phyloP scores from a whole-genome alignment of 2,888 invertebrate genomes.

The Iphiclides podalirius region DNA sequence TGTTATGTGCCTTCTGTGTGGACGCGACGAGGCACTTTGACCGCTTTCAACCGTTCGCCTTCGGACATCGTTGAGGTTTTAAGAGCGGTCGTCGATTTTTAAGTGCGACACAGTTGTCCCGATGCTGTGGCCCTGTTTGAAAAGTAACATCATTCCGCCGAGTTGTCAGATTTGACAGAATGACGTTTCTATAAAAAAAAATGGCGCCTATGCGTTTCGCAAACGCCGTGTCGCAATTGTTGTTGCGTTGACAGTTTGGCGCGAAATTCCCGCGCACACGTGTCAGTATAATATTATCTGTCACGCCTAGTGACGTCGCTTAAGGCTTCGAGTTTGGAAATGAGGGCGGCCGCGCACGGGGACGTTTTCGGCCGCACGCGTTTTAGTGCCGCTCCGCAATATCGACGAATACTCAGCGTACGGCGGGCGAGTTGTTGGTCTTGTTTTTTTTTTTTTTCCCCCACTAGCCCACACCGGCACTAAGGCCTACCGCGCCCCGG shows the following conservation, averaged over 20 bases:
- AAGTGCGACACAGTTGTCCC: neutral
- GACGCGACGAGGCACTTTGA: conserved; percentile 52
- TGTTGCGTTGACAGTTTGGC: no score
- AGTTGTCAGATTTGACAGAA: neutral
- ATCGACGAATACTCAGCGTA: conserved; percentile 13
- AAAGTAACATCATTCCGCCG: no score
- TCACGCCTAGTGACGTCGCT: conserved; percentile 15
- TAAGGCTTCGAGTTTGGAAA: conserved; percentile 7
- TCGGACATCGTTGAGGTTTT: conserved; percentile 32
- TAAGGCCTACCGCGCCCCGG: conserved; percentile 34
- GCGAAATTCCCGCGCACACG: neutral
- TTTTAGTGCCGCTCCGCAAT: conserved; percentile 7
- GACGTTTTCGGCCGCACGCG: conserved; percentile 10
- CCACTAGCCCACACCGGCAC: no score
- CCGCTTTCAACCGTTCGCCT: conserved; percentile 45
- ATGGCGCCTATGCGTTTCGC: no score
- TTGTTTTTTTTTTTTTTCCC: no score
- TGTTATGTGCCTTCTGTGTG: conserved; percentile 71
- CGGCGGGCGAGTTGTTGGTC: conserved; percentile 21
- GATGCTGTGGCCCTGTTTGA: no score
- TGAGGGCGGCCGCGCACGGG: conserved; percentile 13
- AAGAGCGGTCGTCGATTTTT: neutral
- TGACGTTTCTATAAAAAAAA: no score
- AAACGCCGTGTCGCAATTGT: no score
- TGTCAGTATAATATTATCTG: conserved; percentile 15